Base-by-base conservation (phyloP, 2,888 invertebrate species). In the Pammene fasciana region DNA sequence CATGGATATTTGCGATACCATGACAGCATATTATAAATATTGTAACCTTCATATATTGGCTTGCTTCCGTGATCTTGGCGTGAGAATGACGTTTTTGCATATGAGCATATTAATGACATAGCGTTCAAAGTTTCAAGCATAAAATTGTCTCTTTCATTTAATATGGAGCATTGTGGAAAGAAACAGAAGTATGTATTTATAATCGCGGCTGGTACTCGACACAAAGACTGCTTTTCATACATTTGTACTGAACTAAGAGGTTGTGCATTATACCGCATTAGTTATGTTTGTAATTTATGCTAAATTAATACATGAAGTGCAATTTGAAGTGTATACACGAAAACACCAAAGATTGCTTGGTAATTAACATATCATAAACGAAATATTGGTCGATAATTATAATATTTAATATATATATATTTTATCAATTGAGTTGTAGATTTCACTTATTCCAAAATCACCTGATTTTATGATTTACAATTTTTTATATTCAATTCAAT, bases 291-390 rank as follows among this genome's bases (percentile, higher is more conserved):
- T 61, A 61, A 45, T 26, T 54, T 54, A 67, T 46, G 62, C 16
- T 56, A 62, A 67, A 55, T 68, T 16, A 34, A 66, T 16, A 34
- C 59, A 55, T 36, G 62, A 61, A 72, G 65, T 67, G 68, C 61
- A 72, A 70, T 57, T 68, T 61, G n/a, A 70, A 62, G 71, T 65
- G 68, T 76, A 77, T 82, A 75, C 79, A 75, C 78, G 76, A 78
- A 73, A 74, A 82, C 81, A 87, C 89, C 88, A 89, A 89, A 89
- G 88, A 89, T 82, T 76, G 83, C 85, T 84, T 84, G 79, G 75
- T 62, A 82, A 77, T 78, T 77, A 76, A 82, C 82, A 86, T 86
- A 86, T 84, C 84, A 75, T 60, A 60, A 55, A 67, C 62, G 13
- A 16, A 60, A 26, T 26, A 61, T 41, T 61, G 38, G 48, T 38